phyloP scores from a whole-genome alignment of 2,888 invertebrate genomes.

The Drosophila meridiana region DNA sequence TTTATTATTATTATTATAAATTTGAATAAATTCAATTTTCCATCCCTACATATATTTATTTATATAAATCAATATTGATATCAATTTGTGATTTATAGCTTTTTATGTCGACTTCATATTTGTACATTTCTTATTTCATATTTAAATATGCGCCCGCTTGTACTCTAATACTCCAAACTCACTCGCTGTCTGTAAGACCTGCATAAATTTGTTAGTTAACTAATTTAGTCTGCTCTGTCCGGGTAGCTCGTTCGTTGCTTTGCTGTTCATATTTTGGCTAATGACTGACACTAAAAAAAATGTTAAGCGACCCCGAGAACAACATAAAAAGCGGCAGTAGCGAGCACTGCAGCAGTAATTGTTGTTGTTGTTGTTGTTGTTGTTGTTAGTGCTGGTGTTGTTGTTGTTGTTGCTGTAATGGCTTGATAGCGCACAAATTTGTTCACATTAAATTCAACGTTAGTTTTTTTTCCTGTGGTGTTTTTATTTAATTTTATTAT shows the following conservation, averaged over 20 bases:
- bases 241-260: constrained; percentile 23
- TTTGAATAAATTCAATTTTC: too few species aligned
- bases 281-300: constrained; percentile 70
- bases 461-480: constrained; percentile 36
- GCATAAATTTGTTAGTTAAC: not conserved
- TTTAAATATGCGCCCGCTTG: not conserved
- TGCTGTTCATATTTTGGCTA: constrained; percentile 74
- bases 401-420: not conserved
- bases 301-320: constrained; percentile 42
- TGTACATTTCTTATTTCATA: not conserved
- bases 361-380: constrained; percentile 23
- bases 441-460: constrained; percentile 66
- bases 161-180: not conserved
- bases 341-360: constrained; percentile 22
- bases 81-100: not conserved
- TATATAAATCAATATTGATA: not conserved
- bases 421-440: constrained; percentile 65
- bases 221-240: constrained; percentile 2
- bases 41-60: too few species aligned
- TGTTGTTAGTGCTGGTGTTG: constrained; percentile 15
- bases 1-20: not conserved
- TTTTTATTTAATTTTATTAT: constrained; percentile 70
- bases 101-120: not conserved
- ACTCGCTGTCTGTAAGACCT: not conserved
- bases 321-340: constrained; percentile 59